Evolutionary conservation across 1,140 invertebrate species (phyloP), one percentile per base, ranked within the genome.

Genomic region (Sarcophaga peregrina): DNA sequence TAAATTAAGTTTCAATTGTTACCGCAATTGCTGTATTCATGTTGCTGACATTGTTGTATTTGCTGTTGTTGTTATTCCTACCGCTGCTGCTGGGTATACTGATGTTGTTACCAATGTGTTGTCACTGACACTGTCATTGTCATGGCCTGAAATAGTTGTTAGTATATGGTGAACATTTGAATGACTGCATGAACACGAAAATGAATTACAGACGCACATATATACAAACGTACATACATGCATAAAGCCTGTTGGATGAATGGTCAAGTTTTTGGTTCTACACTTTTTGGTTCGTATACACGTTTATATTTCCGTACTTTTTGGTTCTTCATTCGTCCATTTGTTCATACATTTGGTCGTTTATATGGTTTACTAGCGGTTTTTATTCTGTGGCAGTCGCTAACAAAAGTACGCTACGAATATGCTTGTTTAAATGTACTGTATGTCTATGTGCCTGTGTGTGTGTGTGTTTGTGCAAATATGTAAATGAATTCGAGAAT

Each of bases 1-100:
- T 78, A 78, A 78, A 78, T 78, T 50, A 78, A 45, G 75, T 25
- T 78, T 78, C 47, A 50, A 25, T 78, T 50, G n/a, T 50, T 50
- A 78, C 75, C 75, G 75, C 75, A 50, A 68, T 68, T 68, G 62
- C 62, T 68, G 62, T 68, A 20, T 68, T 17, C 62, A 68, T 68
- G 62, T 68, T 58, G 15, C n/a, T 58, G 54, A n/a, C 54, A 13
- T n/a, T 11, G 54, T 13, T 58, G n/a, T 58, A n/a, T 58, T 13
- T 13, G n/a, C 5, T 52, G 50, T 52, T 13, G 50, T 52, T 52
- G 8, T 9, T 10, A 5, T 68, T 68, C n/a, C 20, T 78, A 17
- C 50, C 9, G 74, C n/a, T 76, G 47, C 74, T 48, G 48, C n/a
- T 78, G 8, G 58, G 58, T 17, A 68, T 9, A 72, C n/a, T 7